Conservation (phyloP, 1,140 invertebrate species). For the Sarcophaga bullata region DNA sequence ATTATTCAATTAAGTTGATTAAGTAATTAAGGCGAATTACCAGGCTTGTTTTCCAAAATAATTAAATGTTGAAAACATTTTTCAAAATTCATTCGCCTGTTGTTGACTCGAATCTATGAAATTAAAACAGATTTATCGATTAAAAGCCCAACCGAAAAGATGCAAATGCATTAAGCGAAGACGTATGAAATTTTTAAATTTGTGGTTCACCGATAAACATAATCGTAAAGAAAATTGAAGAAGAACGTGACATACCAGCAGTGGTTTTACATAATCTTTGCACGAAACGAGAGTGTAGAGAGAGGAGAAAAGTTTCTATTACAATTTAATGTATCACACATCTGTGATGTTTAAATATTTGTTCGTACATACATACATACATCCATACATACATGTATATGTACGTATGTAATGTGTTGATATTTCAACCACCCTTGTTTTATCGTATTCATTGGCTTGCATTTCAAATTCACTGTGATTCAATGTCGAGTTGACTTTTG, state of each 20-base stretch:
- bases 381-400: neutral
- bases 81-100: no score
- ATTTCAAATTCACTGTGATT: neutral
- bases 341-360: conserved; percentile 3
- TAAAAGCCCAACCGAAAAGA: no score
- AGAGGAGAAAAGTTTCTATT: neutral
- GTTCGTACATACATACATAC: no score
- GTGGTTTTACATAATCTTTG: no score
- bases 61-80: no score
- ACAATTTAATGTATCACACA: neutral
- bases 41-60: no score
- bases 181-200: neutral
- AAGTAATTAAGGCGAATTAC: no score
- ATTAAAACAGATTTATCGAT: no score
- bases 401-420: neutral
- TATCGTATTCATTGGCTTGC: neutral
- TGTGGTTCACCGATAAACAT: neutral
- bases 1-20: no score
- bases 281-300: no score
- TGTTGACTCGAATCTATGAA: no score
- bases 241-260: neutral
- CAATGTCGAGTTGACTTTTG: neutral
- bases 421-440: neutral
- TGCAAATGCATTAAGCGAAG: no score
- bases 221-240: neutral